Evolutionary conservation across 2,113 vertebrate genomes (phyloP), one percentile per base, ranked within the genome.

Genomic region (Platichthys stellatus): DNA sequence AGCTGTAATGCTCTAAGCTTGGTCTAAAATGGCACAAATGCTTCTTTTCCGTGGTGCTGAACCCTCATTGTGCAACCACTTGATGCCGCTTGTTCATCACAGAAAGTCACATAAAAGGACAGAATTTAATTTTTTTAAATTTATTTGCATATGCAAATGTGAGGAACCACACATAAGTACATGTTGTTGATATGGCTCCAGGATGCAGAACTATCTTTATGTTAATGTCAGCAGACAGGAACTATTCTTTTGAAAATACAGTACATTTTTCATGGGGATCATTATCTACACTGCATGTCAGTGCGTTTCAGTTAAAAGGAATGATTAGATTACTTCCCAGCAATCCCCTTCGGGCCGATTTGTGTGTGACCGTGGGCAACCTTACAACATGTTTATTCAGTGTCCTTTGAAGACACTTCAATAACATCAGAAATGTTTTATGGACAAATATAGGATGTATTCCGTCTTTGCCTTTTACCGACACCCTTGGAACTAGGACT

Each of bases 61-160:
- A 90, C 82, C 83, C 82, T 76, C 74, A 92, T 91, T 90, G 88
- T 91, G 86, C 64, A 84, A 73, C 86, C 91, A 92, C 89, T 93
- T 92, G 89, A 92, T 90, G 90, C 87, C 71, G 77, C 89, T 86
- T 91, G 90, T 91, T 93, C 89, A 81, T 88, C 80, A 76, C 78
- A 88, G 75, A 89, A 92, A 92, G 91, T 92, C 87, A 84, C 88
- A 92, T 92, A 89, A 93, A 92, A 92, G 88, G 81, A 85, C 74
- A 74, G 79, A 17, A 45, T 45, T 64, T 53, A 24, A 26, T 58
- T 83, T 78, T 28, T 69, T 47, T 47, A 8, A 78, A 65, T 40
- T 1, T 74, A 92, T 93, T 92, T 92, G 89, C 91, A 93, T 93
- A 92, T 93, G 92, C 87, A 92, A 92, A 93, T 93, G 77, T 5